Percentiles rank a stretch among this genome's conserved stretches.
phyloP scores from a whole-genome alignment of 2,888 invertebrate genomes.

The Spisula subtruncata region DNA sequence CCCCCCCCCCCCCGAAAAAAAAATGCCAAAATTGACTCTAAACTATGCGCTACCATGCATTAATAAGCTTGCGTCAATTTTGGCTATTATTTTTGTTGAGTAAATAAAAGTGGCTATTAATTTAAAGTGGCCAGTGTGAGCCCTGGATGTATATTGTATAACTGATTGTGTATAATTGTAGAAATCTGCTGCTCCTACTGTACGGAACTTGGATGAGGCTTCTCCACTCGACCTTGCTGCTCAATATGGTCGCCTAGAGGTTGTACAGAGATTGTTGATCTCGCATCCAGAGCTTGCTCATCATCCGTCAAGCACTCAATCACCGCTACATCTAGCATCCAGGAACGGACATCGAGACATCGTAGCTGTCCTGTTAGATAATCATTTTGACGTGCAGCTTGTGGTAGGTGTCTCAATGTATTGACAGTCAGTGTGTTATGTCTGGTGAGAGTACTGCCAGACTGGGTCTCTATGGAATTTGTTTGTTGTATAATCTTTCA shows the following conservation, averaged over 20 bases:
- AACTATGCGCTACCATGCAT: no score
- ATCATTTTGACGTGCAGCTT: constrained; percentile 95
- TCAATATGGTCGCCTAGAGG: constrained; percentile 91
- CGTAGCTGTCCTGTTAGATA: constrained; percentile 93
- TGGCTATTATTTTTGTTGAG: no score
- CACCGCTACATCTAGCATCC: constrained; percentile 97
- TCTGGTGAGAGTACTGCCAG: neutral
- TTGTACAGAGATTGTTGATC: constrained; percentile 95
- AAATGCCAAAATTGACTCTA: no score
- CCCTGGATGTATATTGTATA: no score
- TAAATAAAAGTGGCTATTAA: no score
- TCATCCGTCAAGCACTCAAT: constrained; percentile 91
- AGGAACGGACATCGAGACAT: constrained; percentile 93
- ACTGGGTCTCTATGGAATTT: neutral
- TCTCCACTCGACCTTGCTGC: constrained; percentile 98
- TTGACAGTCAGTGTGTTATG: neutral
- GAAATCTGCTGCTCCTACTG: constrained; percentile 95
- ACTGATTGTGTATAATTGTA: constrained; percentile 82
- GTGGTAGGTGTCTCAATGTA: constrained; percentile 78
- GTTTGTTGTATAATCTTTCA: no score
- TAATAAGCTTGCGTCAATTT: no score
- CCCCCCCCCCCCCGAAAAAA: no score
- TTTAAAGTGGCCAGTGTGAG: no score
- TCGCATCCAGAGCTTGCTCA: constrained; percentile 94
- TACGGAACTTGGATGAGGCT: constrained; percentile 95